Evolutionary conservation across 2,888 invertebrate species (phyloP).

Genomic region (Hermaeophaga mercurialis): DNA sequence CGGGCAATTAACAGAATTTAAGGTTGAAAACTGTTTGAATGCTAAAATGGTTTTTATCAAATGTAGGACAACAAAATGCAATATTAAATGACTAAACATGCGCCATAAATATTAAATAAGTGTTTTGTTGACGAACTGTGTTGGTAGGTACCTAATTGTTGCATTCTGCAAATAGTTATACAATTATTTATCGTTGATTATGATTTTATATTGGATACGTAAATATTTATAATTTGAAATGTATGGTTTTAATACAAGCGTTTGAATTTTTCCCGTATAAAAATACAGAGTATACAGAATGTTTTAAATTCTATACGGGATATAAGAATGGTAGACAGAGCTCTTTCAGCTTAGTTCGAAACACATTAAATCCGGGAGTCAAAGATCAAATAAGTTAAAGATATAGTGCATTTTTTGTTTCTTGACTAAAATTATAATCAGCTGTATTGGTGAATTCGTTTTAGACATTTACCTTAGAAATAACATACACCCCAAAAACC

Average conservation of each 20-base stretch:
- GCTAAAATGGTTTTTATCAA: constrained; percentile 23
- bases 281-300: neutral
- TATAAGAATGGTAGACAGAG: no score
- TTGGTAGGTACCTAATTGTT: constrained; percentile 20
- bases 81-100: constrained; percentile 8
- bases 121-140: constrained; percentile 17
- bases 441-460: no score
- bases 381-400: no score
- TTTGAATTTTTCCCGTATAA: neutral
- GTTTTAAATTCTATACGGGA: no score
- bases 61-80: constrained; percentile 28
- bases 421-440: no score
- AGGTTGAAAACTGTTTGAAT: constrained; percentile 20
- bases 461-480: no score
- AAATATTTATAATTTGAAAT: neutral
- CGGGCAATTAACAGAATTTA: constrained; percentile 21
- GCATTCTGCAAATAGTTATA: constrained; percentile 19
- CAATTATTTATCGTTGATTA: neutral
- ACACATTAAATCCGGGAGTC: no score
- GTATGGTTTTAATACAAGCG: no score
- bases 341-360: no score
- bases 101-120: constrained; percentile 24
- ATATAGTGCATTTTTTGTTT: no score
- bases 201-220: neutral
- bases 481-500: no score